Evolutionary conservation across 64 coral and sea anemone species (phyloP), one percentile per base, ranked within the genome.

Genomic region (Trachythela sp.): DNA sequence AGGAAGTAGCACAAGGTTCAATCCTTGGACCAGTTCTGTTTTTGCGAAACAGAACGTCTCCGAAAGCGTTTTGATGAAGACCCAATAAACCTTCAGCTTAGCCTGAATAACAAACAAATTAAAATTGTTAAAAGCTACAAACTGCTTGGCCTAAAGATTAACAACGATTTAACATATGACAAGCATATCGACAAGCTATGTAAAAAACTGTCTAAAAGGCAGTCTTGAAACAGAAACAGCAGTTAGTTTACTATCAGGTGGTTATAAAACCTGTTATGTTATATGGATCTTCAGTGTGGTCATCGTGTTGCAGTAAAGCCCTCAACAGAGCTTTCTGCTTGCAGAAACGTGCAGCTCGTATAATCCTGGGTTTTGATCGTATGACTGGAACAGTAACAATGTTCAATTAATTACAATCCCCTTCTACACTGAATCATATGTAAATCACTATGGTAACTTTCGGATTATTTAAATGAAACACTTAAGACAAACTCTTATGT

Each of bases 221-320:
- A 5, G 3, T 6, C 14, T 68, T 68, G 30, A 68, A 68, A 31
- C 59, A 68, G 30, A 68, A 31, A 68, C 59, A 68, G 30, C 18
- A 14, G 20, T 22, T n/a, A 68, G 14, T 68, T n/a, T 68, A 8
- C 30, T 68, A 68, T 31, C 30, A 22, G 5, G 59, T 14, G 30
- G 30, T 68, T n/a, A 68, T 68, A n/a, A 68, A 68, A 68, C 59
- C 59, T 68, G 59, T 68, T 68, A n/a, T 68, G 30, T 14, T 68
- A 22, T 68, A 68, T 68, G 59, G 59, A n/a, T n/a, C 20, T 68
- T 5, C 59, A 6, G 3, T 68, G 14, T 68, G 59, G 59, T 68
- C 20, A 22, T 68, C 18, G 20, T 68, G 59, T 68, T 6, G 30
- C 20, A 22, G 30, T n/a, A 31, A 68, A 68, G 59, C 20, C 15